These are phyloP conservation scores for Spea multiplicata DNA, from an alignment of 2,113 vertebrate genomes.

Conservation along the genomic window DNA sequence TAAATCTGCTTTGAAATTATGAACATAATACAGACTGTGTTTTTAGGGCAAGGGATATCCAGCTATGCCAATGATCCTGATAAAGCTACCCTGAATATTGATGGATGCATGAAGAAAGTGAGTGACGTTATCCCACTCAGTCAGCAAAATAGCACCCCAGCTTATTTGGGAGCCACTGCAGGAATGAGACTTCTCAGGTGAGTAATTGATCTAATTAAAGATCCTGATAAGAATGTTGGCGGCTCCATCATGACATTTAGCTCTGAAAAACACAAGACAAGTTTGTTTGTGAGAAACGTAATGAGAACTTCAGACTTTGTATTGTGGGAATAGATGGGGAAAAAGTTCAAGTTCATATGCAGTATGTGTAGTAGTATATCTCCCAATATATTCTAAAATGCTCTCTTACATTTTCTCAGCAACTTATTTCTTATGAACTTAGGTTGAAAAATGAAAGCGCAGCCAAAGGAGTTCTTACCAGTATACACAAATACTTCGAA, in stretches of 20 bases:
- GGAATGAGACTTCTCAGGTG: constrained; percentile 94
- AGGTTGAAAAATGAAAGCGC: constrained; percentile 74
- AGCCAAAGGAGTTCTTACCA: constrained; percentile 72
- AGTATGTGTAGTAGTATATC: too few relatives aligned
- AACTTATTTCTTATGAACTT: constrained; percentile 65
- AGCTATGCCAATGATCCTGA: constrained; percentile 67
- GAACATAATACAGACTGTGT: constrained; percentile 43
- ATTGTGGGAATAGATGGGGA: too few relatives aligned
- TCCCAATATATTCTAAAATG: too few relatives aligned
- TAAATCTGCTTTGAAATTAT: neutral
- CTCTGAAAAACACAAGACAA: neutral
- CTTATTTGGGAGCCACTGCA: constrained; percentile 91
- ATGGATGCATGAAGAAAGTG: constrained; percentile 71
- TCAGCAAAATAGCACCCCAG: constrained; percentile 70
- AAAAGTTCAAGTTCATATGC: too few relatives aligned
- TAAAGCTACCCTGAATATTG: constrained; percentile 63
- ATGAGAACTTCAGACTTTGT: too few relatives aligned
- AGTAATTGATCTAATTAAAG: constrained; percentile 18
- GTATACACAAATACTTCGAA: constrained; percentile 76
- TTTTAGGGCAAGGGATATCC: constrained; percentile 81
- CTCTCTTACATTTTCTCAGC: constrained; percentile 56
- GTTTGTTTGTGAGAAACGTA: neutral
- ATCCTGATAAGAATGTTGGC: neutral
- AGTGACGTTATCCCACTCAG: constrained; percentile 65
- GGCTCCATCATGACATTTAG: neutral